phyloP scores from a whole-genome alignment of 2,797 vertebrate genomes.

The Enteromius trimaculatus region DNA sequence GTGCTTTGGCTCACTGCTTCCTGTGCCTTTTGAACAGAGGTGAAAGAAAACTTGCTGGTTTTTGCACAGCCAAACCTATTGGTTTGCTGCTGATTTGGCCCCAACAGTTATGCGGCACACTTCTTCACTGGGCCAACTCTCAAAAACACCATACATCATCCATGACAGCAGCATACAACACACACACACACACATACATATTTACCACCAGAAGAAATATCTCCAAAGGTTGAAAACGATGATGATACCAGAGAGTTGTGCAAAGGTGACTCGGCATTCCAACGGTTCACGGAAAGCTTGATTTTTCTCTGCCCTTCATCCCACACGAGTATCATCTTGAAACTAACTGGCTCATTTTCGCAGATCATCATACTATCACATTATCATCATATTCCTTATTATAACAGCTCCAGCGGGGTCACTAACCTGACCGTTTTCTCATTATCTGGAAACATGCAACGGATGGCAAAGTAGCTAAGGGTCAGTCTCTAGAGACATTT shows the following conservation, averaged over 20 bases:
- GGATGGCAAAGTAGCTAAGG: constrained; percentile 18
- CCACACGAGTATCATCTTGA: not conserved
- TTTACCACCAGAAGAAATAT: not conserved
- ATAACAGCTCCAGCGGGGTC: constrained; percentile 38
- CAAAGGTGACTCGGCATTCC: constrained; percentile 3
- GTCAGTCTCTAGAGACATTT: constrained; percentile 25
- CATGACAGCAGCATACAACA: constrained; percentile 28
- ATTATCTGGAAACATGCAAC: constrained; percentile 41
- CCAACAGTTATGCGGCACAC: not conserved
- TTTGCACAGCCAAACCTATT: constrained; percentile 31
- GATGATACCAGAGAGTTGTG: not conserved
- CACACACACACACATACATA: not conserved
- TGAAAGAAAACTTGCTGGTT: not conserved
- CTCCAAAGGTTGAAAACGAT: not conserved
- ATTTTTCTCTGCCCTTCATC: not conserved
- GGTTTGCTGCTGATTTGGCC: constrained; percentile 41
- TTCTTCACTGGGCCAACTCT: constrained; percentile 18
- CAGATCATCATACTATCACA: constrained; percentile 12
- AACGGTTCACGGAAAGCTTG: not conserved
- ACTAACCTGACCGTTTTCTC: constrained; percentile 39
- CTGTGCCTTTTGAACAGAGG: constrained; percentile 1
- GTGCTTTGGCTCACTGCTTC: not conserved
- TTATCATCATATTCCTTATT: constrained; percentile 16
- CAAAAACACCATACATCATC: constrained; percentile 41
- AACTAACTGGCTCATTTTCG: not conserved